phyloP scores from a whole-genome alignment of 2,797 vertebrate genomes.

The Spinus olivaceus region DNA sequence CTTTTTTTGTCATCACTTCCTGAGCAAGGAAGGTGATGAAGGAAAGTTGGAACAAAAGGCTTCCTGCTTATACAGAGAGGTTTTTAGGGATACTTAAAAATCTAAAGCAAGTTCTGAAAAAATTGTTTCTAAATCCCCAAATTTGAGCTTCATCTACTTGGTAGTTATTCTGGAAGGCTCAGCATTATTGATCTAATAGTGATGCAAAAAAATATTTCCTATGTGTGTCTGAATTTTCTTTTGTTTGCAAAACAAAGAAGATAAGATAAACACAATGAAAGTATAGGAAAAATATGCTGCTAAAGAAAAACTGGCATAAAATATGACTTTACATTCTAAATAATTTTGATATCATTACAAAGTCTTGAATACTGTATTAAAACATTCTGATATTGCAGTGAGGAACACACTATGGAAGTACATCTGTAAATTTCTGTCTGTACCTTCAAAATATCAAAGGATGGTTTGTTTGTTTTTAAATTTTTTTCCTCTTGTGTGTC shows the following conservation, averaged over 20 bases:
- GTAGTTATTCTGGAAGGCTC: not conserved
- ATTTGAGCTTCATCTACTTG: not conserved
- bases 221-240: not conserved
- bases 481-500: rapidly evolving
- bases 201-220: not conserved
- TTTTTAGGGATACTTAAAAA: not conserved
- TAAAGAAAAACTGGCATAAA: not conserved
- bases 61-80: not conserved
- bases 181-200: not conserved
- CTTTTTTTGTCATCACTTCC: not conserved
- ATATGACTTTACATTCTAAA: not conserved
- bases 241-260: not conserved
- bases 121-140: not conserved
- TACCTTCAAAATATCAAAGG: not conserved
- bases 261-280: not conserved
- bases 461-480: not conserved
- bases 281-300: not conserved
- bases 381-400: not conserved
- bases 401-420: not conserved
- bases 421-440: not conserved
- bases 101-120: not conserved
- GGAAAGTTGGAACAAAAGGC: not conserved
- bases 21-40: not conserved
- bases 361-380: not conserved
- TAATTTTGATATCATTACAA: not conserved